Conservation (phyloP, 2,797 vertebrate species). For the Myoxocephalus aenaeus region DNA sequence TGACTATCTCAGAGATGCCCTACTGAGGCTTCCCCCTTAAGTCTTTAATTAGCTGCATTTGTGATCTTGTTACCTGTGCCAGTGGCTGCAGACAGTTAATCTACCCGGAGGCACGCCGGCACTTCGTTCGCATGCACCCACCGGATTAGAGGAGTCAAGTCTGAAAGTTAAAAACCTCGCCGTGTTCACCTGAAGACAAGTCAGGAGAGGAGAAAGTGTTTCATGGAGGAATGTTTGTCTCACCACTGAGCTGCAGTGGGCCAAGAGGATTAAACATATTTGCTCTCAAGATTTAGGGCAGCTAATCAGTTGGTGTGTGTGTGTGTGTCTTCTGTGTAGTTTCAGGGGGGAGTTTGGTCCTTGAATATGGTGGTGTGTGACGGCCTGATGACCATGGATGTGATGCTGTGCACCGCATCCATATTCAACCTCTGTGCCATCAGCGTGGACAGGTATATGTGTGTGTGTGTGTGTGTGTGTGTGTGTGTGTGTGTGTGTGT, state of each 20-base stretch:
- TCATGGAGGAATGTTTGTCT: conserved; percentile 30
- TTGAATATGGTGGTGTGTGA: conserved; percentile 90
- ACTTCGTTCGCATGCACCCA: neutral
- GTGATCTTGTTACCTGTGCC: conserved; percentile 56
- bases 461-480: neutral
- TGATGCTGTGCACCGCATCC: conserved; percentile 97
- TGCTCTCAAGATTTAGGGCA: conserved; percentile 27
- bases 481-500: neutral
- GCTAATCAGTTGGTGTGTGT: conserved; percentile 14
- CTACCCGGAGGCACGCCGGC: conserved; percentile 15
- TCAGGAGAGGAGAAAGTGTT: neutral
- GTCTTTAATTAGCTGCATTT: conserved; percentile 35
- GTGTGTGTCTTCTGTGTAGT: conserved; percentile 77
- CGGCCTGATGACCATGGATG: conserved; percentile 96
- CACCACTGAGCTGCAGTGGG: neutral
- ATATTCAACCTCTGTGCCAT: conserved; percentile 99
- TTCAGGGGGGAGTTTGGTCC: conserved; percentile 93
- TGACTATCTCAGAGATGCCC: neutral
- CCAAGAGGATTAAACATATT: conserved; percentile 54
- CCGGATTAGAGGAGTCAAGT: conserved; percentile 32
- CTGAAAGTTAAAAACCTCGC: conserved; percentile 1
- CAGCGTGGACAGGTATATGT: conserved; percentile 92
- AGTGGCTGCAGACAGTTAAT: conserved; percentile 38
- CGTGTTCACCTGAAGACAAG: conserved; percentile 11
- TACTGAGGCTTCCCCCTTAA: conserved; percentile 36